Evolutionary conservation across 2,888 invertebrate genomes (phyloP), one percentile per base, ranked within the genome.

Genomic region (Cerastis leucographa): DNA sequence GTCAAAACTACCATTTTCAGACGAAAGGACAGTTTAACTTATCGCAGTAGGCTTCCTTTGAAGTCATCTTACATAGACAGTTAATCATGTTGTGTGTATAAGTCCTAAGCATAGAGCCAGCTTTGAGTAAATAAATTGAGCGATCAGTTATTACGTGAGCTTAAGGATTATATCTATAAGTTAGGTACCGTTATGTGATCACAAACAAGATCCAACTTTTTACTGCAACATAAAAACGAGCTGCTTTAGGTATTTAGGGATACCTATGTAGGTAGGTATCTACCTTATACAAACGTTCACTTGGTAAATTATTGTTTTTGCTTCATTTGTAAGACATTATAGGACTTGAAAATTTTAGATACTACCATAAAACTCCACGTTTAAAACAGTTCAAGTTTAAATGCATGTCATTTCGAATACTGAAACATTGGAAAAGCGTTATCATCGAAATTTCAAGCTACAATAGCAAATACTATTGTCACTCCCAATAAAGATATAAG

Each of bases 81-180:
- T 82, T 76, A 76, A 82, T 59, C 78, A 59, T 44, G 49, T 44
- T 51, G 54, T 82, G 65, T 49, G 29, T 64, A 74, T 74, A 77
- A 81, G 40, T 62, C 42, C 29, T 46, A n/a, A 54, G 51, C 59
- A 84, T 59, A 59, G 56, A 79, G 46, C 49, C 67, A 83, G 67
- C 64, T 71, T 62, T 69, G 29, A 64, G 80, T 68, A 78, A 80
- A 86, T 87, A 86, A 88, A 88, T 87, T 86, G 71, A 80, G 76
- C 80, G 78, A 79, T 88, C 80, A 81, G 76, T 79, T 82, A 77
- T 79, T 87, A 88, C 65, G 74, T 77, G 76, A 78, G 75, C 80
- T 79, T 51, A 76, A 81, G 76, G 76, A 88, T 81, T 85, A 87
- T 77, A 84, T 73, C 22, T 51, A n/a, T 42, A 64, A 35, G 77